phyloP scores from a whole-genome alignment of 2,797 vertebrate genomes.

The Acipenser transmontanus region DNA sequence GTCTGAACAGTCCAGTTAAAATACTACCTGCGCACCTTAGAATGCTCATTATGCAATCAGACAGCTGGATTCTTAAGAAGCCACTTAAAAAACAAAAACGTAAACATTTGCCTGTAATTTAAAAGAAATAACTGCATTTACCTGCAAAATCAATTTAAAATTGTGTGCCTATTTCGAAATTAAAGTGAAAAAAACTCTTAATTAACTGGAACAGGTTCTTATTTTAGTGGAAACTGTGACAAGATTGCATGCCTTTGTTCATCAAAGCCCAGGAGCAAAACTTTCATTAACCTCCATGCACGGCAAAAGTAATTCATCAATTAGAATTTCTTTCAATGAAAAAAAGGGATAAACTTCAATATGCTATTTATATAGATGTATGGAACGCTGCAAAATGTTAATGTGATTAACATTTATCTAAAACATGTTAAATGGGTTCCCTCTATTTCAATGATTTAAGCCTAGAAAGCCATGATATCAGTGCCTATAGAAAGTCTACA shows the following conservation, averaged over 20 bases:
- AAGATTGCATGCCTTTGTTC: slow-evolving; percentile 67
- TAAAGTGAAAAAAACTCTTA: slow-evolving; percentile 62
- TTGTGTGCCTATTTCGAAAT: slow-evolving; percentile 53
- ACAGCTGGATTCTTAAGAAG: not conserved
- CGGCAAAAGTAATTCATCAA: slow-evolving; percentile 74
- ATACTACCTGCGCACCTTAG: too few relatives aligned
- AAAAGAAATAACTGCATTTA: slow-evolving; percentile 49
- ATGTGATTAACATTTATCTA: slow-evolving; percentile 79
- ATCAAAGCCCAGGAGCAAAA: slow-evolving; percentile 73
- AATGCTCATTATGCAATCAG: not conserved
- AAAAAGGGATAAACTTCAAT: slow-evolving; percentile 68
- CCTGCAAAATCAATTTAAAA: slow-evolving; percentile 66
- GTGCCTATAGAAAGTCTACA: too few relatives aligned
- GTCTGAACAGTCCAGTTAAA: too few relatives aligned
- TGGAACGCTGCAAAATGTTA: slow-evolving; percentile 71
- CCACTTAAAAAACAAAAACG: not conserved
- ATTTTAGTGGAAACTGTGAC: slow-evolving; percentile 65
- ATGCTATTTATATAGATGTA: slow-evolving; percentile 76
- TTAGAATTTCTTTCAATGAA: slow-evolving; percentile 68
- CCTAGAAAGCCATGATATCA: slow-evolving; percentile 54
- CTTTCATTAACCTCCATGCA: slow-evolving; percentile 75
- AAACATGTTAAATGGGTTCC: slow-evolving; percentile 65
- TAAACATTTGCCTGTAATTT: slow-evolving; percentile 7
- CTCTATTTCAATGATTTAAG: slow-evolving; percentile 57
- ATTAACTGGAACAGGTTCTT: slow-evolving; percentile 77